phyloP scores from a whole-genome alignment of 2,113 vertebrate genomes.

The Vulpes vulpes region DNA sequence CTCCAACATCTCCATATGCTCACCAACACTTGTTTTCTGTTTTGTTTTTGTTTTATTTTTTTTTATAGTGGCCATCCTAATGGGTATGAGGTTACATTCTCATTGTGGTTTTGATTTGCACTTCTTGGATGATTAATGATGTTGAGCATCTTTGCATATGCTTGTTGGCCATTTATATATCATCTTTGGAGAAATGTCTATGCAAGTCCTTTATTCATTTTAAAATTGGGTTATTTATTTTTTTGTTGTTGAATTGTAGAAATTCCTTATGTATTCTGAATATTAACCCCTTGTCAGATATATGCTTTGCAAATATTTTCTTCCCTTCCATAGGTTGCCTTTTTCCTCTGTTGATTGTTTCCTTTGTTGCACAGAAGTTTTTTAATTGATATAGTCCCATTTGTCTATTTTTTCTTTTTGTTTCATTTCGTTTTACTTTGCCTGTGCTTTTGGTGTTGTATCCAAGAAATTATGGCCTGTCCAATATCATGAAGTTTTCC shows the following conservation, averaged over 20 bases:
- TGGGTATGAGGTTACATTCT: not conserved
- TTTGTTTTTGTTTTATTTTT: not conserved
- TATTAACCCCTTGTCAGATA: not conserved
- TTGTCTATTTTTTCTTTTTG: not conserved
- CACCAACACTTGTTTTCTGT: not conserved
- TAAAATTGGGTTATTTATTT: not conserved
- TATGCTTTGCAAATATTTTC: not conserved
- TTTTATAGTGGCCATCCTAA: not conserved
- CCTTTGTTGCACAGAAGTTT: not conserved
- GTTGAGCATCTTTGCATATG: not conserved
- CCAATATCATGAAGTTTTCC: not conserved
- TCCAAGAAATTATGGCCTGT: not conserved
- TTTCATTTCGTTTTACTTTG: not conserved
- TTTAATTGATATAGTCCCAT: not conserved
- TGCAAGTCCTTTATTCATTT: not conserved
- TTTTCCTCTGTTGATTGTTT: not conserved
- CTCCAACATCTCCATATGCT: not conserved
- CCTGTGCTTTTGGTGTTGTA: not conserved
- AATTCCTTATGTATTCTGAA: slow-evolving; percentile 1
- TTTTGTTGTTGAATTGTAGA: slow-evolving; percentile 17
- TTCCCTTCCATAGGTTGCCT: not conserved
- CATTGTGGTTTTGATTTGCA: not conserved
- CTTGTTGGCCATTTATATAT: not conserved
- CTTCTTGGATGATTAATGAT: not conserved
- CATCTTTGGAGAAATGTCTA: not conserved